A percentile compares a stretch with the other conserved stretches of the same genome.
These are phyloP conservation scores for Leuciscus waleckii DNA, from an alignment of 2,797 vertebrate genomes.

Conservation along the genomic window DNA sequence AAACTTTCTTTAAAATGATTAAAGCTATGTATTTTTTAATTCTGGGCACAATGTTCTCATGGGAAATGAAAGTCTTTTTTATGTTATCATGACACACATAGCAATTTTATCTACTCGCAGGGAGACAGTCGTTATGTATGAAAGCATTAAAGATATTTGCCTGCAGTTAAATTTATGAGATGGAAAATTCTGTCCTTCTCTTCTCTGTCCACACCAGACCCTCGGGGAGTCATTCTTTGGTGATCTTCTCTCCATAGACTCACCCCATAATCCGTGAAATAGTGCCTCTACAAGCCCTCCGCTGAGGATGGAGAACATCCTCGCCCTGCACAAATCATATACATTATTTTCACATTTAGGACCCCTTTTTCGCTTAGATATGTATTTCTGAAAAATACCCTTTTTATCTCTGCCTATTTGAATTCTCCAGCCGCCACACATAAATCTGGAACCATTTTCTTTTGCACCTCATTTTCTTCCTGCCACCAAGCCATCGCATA, in stretches of 20 bases:
- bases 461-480: slow-evolving; percentile 54
- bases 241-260: slow-evolving; percentile 60
- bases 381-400: slow-evolving; percentile 53
- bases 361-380: slow-evolving; percentile 50
- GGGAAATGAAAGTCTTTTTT: slow-evolving; percentile 55
- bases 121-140: slow-evolving; percentile 56
- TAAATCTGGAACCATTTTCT: slow-evolving; percentile 52
- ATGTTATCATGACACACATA: slow-evolving; percentile 59
- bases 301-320: slow-evolving; percentile 48
- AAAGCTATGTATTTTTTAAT: background rate
- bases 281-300: slow-evolving; percentile 53
- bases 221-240: slow-evolving; percentile 55
- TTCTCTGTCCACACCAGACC: slow-evolving; percentile 44
- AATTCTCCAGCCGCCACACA: slow-evolving; percentile 35
- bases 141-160: slow-evolving; percentile 66
- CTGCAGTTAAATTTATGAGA: slow-evolving; percentile 68
- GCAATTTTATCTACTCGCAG: slow-evolving; percentile 62
- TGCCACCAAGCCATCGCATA: slow-evolving; percentile 37
- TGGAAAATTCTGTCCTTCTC: slow-evolving; percentile 61
- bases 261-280: slow-evolving; percentile 68
- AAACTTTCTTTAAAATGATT: background rate
- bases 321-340: slow-evolving; percentile 55
- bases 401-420: slow-evolving; percentile 56
- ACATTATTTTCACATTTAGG: slow-evolving; percentile 56
- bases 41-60: slow-evolving; percentile 22